Conservation (phyloP, 2,888 invertebrate genomes). For the Apamea monoglypha region DNA sequence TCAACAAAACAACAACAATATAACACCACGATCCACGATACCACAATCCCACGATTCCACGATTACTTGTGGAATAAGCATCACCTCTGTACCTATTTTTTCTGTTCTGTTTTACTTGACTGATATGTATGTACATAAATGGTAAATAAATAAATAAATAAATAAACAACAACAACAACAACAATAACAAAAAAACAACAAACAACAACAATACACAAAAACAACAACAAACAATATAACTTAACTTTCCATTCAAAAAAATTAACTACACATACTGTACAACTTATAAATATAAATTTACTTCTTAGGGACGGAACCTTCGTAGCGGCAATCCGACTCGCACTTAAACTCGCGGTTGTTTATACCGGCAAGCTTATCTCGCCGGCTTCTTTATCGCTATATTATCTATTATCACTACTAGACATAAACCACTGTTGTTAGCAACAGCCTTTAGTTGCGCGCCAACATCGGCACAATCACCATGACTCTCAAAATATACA, state of each 20-base stretch:
- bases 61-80: too few species aligned
- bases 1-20: too few species aligned
- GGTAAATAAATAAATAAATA: too few species aligned
- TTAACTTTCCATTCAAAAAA: background rate
- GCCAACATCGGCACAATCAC: conserved; percentile 10
- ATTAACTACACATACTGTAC: background rate
- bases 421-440: background rate
- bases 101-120: too few species aligned
- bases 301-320: background rate
- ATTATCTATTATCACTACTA: background rate
- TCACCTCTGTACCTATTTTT: too few species aligned
- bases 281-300: background rate
- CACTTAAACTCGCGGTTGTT: background rate
- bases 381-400: background rate
- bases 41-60: too few species aligned
- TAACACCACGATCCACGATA: too few species aligned
- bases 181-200: too few species aligned
- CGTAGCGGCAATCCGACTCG: background rate
- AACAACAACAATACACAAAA: too few species aligned
- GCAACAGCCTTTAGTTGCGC: background rate
- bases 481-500: conserved; percentile 71
- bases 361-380: background rate
- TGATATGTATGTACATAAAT: too few species aligned
- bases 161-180: too few species aligned
- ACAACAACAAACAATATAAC: too few species aligned